Evolutionary conservation across 2,888 invertebrate species (phyloP).

Genomic region (Eupithecia subumbrata): DNA sequence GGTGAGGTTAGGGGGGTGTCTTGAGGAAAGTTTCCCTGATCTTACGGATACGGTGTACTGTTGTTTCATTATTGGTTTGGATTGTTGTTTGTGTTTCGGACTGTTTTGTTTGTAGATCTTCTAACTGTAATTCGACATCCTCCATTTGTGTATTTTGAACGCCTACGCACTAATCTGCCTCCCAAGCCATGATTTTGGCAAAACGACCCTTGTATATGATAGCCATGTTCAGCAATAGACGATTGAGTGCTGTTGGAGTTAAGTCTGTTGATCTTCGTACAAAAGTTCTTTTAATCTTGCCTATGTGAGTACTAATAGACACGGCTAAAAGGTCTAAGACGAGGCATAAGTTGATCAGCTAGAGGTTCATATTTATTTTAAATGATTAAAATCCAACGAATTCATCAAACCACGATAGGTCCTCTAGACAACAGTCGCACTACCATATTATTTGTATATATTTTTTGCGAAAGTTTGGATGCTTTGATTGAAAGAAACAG

Average conservation of each 20-base stretch:
- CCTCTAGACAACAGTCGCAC: too few relatives aligned
- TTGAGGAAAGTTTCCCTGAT: conserved; percentile 23
- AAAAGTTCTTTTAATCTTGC: neutral
- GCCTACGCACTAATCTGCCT: neutral
- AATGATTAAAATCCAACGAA: too few relatives aligned
- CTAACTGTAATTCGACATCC: neutral
- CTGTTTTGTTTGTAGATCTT: conserved; percentile 1
- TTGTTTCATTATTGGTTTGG: conserved; percentile 42
- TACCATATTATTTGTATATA: too few relatives aligned
- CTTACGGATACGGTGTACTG: conserved; percentile 37
- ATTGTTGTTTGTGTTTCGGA: conserved; percentile 34
- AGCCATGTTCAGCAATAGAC: neutral
- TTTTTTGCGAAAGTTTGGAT: too few relatives aligned
- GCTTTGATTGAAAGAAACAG: too few relatives aligned
- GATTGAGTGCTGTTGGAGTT: neutral
- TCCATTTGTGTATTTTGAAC: neutral
- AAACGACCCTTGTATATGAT: neutral
- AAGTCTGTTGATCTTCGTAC: neutral
- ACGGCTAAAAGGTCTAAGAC: too few relatives aligned
- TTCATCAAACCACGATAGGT: too few relatives aligned
- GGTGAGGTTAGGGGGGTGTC: conserved; percentile 49
- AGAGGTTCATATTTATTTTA: too few relatives aligned
- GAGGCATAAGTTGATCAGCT: too few relatives aligned
- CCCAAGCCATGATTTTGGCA: neutral
- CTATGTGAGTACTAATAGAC: too few relatives aligned